phyloP scores from a whole-genome alignment of 2,797 vertebrate species.

The Syngnathus rostellatus region DNA sequence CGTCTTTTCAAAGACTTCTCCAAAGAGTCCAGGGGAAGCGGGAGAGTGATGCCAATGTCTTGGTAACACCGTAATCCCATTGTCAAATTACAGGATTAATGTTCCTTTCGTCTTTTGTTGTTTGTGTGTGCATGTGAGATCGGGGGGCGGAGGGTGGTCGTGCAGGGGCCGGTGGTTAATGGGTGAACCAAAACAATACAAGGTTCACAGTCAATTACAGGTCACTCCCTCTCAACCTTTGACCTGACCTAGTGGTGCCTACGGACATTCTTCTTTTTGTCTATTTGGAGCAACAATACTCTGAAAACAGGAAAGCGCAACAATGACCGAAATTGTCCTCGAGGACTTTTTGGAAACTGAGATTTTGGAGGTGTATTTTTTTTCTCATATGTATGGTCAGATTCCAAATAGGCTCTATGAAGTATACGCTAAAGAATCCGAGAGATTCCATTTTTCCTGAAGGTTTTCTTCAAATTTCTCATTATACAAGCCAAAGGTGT shows the following conservation, averaged over 20 bases:
- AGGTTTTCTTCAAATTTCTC: no score
- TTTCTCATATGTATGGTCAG: not conserved
- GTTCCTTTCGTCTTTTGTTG: conserved; percentile 39
- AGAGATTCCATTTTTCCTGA: no score
- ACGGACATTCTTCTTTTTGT: conserved; percentile 29
- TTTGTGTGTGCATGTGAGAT: conserved; percentile 17
- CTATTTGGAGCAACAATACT: conserved; percentile 34
- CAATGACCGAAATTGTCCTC: conserved; percentile 25
- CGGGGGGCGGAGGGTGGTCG: not conserved
- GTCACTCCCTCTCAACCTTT: conserved; percentile 23
- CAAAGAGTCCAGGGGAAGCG: conserved; percentile 59
- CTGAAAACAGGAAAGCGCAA: conserved; percentile 37
- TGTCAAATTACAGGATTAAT: conserved; percentile 49
- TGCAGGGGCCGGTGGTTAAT: conserved; percentile 20
- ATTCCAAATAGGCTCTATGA: not conserved
- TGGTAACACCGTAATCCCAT: conserved; percentile 57
- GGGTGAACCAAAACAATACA: conserved; percentile 30
- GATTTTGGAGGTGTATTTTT: not conserved
- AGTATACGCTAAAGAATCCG: not conserved
- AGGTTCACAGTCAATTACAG: conserved; percentile 31
- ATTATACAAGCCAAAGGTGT: no score
- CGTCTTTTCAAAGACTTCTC: conserved; percentile 58
- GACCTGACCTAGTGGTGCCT: conserved; percentile 26
- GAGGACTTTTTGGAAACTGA: not conserved
- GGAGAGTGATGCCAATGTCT: conserved; percentile 37